Evolutionary conservation across 2,888 invertebrate genomes (phyloP), one percentile per base, ranked within the genome.

Genomic region (Hofmannophila pseudospretella): DNA sequence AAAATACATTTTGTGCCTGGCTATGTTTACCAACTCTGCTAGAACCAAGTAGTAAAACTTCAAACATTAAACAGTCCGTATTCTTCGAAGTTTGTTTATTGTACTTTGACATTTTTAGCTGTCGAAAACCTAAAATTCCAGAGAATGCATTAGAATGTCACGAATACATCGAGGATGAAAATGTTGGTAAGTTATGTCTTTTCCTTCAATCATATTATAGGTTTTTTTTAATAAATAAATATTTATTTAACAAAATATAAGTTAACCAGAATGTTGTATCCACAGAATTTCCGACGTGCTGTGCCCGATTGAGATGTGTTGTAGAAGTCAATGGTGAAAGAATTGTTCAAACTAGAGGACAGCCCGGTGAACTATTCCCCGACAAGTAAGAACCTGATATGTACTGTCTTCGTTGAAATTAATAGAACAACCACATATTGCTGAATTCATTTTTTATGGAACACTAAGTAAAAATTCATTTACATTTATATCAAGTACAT

Each of bases 341-440:
- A 30, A 82, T 85, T 22, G 86, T 86, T 0, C 85, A 85, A 41
- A 86, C 86, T 0, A 57, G 86, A 43, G 86, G 86, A 7, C 86
- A 86, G 25, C 86, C 86, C 7, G 86, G 86, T 3, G 86, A 86
- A 66, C 55, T 86, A 0, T 86, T 86, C 64, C 86, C 86, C 19
- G 86, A 86, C 45, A 86, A 86, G 86, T 85, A 54, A 70, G 73
- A n/a, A n/a, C n/a, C n/a, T n/a, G n/a, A n/a, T n/a, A n/a, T n/a
- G n/a, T n/a, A n/a, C n/a, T n/a, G n/a, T n/a, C n/a, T n/a, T n/a
- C n/a, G n/a, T n/a, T n/a, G n/a, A n/a, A n/a, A n/a, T n/a, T n/a
- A n/a, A n/a, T n/a, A n/a, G n/a, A n/a, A n/a, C n/a, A n/a, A n/a
- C n/a, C n/a, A n/a, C n/a, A n/a, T n/a, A n/a, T n/a, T n/a, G n/a